Percentiles rank a stretch among this genome's conserved stretches.
Evolutionary conservation across 2,888 invertebrate genomes (phyloP).

Genomic region (Euzetes globulus): DNA sequence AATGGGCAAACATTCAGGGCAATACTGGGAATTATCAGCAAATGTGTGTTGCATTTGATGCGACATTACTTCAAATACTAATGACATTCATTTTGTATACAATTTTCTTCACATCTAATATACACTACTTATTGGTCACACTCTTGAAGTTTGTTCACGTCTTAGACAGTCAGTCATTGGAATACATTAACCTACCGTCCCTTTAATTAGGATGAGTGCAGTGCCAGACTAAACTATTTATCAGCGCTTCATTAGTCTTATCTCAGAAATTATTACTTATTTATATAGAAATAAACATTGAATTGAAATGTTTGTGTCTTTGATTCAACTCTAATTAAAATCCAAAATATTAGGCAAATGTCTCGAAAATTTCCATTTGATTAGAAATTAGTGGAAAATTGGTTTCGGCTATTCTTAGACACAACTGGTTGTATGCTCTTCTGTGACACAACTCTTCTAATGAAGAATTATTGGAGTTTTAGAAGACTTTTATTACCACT

Average conservation of each 20-base stretch:
- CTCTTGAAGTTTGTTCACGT: conserved; percentile 6
- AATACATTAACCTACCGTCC: neutral
- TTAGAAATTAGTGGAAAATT: neutral
- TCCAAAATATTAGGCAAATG: neutral
- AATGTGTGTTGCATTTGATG: conserved; percentile 1
- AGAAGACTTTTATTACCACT: neutral
- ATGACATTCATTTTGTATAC: neutral
- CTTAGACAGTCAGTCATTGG: neutral
- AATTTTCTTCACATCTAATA: neutral
- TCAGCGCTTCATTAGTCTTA: neutral
- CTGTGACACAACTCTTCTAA: neutral
- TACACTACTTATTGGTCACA: neutral
- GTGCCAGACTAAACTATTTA: neutral
- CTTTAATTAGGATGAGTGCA: neutral
- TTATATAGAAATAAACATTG: no score
- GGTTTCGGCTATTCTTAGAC: neutral
- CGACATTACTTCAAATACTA: neutral
- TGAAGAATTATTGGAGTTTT: conserved; percentile 6
- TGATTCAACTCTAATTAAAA: neutral
- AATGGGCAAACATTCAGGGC: no score
- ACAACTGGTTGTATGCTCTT: no score
- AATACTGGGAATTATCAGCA: no score
- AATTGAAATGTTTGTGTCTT: no score
- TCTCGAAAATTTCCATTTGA: neutral
- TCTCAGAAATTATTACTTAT: neutral